Base-by-base conservation (phyloP, 2,113 vertebrate species). In the Tenebrosternarchus preto region DNA sequence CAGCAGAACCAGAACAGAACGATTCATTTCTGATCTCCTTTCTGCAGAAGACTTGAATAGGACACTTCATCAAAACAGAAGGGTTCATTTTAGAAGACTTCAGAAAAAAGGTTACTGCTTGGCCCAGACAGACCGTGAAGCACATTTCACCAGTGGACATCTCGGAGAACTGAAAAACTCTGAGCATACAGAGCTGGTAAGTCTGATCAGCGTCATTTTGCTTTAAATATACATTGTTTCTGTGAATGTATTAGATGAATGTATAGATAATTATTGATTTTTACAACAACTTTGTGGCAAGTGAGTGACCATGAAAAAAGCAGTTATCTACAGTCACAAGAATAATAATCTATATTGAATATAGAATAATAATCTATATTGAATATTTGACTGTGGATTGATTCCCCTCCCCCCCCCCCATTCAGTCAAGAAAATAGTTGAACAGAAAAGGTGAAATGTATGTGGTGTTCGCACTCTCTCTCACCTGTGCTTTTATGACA, bases 131-230 rank as follows among this genome's bases (percentile, higher is more conserved):
- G 64, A 81, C 55, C 27, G n/a, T n/a, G n/a, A n/a, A 64, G 76
- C 31, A 82, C 19, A 79, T 72, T 29, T 60, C 31, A 61, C 68
- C 69, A 69, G 27, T 15, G 2, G 53, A 59, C 50, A 68, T 55
- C 36, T 61, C 24, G 39, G 7, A 27, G 46, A 53, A 69, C 27
- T 64, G 5, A 81, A 19, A 39, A 56, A 56, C 77, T 39, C 29
- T 31, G 19, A 80, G 29, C 4, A 39, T 2, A 17, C 73, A 56
- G 57, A 84, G 1, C 46, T 69, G 83, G 83, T 84, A 84, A 78
- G 75, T 24, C 50, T 0, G 27, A 67, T 39, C 15, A 33, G 9
- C 12, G 17, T 20, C 19, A 46, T 73, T 57, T 3, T 11, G 1
- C 60, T 60, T 29, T 70, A 6, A 8, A 78, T 19, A 8, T 25